A percentile compares a stretch with the other conserved stretches of the same genome.
phyloP scores from a whole-genome alignment of 2,888 invertebrate genomes.

The Euzophera pinguis region DNA sequence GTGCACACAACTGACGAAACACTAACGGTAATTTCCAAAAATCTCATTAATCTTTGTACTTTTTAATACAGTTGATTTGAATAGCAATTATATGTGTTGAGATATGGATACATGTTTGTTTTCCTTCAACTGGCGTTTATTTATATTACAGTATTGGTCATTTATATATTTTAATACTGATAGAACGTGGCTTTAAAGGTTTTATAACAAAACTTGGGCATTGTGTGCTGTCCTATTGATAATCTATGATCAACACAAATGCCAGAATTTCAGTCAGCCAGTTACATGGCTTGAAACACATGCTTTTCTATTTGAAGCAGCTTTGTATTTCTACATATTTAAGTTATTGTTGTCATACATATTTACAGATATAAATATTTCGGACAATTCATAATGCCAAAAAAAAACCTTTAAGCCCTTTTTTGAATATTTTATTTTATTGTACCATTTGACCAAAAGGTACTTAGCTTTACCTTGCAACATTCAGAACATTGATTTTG shows the following conservation, averaged over 20 bases:
- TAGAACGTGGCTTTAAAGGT: neutral
- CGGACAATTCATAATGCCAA: neutral
- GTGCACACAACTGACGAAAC: conserved; percentile 51
- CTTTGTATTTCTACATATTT: neutral
- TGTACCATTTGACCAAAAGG: neutral
- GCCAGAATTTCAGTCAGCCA: too few relatives aligned
- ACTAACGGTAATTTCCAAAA: conserved; percentile 52
- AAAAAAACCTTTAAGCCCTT: neutral
- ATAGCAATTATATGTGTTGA: conserved; percentile 49
- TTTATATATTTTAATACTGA: conserved; percentile 20
- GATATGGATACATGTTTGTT: conserved; percentile 47
- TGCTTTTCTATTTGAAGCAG: too few relatives aligned
- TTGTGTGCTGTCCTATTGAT: neutral
- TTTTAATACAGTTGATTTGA: conserved; percentile 48
- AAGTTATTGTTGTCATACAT: neutral
- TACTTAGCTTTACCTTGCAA: neutral
- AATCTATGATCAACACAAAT: neutral
- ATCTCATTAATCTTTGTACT: conserved; percentile 57
- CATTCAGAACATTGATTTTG: neutral
- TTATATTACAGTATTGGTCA: conserved; percentile 26
- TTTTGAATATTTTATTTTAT: neutral
- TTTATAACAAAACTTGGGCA: neutral
- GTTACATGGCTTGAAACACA: too few relatives aligned
- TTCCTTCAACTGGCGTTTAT: conserved; percentile 23
- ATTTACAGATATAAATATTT: neutral